Evolutionary conservation across 2,888 invertebrate species (phyloP), one percentile per base, ranked within the genome.

Genomic region (Pristionchus japonicus): DNA sequence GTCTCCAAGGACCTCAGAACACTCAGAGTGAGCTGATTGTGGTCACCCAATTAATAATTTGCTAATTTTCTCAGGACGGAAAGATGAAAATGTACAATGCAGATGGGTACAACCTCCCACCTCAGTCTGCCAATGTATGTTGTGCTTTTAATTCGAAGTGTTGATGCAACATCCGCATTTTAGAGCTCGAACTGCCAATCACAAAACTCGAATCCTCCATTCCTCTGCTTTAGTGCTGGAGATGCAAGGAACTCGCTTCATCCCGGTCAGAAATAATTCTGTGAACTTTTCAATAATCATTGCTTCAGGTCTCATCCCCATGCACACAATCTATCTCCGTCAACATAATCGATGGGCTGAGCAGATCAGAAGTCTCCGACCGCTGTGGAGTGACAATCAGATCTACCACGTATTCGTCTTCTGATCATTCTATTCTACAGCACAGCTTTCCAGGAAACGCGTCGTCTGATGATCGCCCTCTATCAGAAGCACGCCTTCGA

Each of bases 1-100:
- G 96, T 97, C 43, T 96, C 96, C 0, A 96, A 96, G 52, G 96
- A 96, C 87, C 95, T 98, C 23, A 96, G 97, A 82, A 96, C 97
- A 0, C 94, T 96, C 96, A 89, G 34, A 43, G 77, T 77, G n/a
- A 4, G 23, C n/a, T n/a, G n/a, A n/a, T n/a, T n/a, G n/a, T n/a
- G n/a, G n/a, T n/a, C n/a, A n/a, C n/a, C n/a, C 7, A 34, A 13
- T 67, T 1, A 3, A 61, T 34, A 34, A 67, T 11, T 15, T 15
- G n/a, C n/a, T n/a, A n/a, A n/a, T n/a, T n/a, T n/a, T 27, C 47
- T 40, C 77, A 77, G 77, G 43, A 47, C 43, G 77, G 77, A 1
- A 43, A 77, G 47, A 77, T 77, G 77, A 23, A n/a, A 11, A 77
- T 77, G 77, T 77, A 43, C 77, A 77, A 43, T 77, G 31, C 9